Evolutionary conservation across 2,797 vertebrate genomes (phyloP), one percentile per base, ranked within the genome.

Genomic region (Enteromius thamalakanensis): DNA sequence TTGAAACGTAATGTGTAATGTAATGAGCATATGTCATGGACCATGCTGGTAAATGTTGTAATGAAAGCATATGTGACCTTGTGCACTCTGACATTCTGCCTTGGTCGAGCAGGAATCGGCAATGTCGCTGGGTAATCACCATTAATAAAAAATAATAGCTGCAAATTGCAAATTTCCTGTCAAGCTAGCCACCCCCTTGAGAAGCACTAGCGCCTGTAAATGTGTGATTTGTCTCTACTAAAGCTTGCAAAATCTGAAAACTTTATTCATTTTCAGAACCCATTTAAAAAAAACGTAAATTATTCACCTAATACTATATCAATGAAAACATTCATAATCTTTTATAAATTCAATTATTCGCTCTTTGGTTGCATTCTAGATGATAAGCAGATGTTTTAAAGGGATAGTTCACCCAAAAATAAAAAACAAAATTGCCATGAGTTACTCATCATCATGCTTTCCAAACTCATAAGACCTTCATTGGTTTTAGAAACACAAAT

Each of bases 161-260:
- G 84, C 84, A 89, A 87, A 88, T 90, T 85, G 82, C 86, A 87
- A 86, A 86, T 90, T 87, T 89, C 89, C 89, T 88, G 86, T 81
- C 85, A 82, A 76, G 34, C 40, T 53, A 76, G 81, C 49, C 55
- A 70, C 62, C 81, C 69, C 58, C 76, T 84, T 58, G 72, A 82
- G 62, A 80, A 83, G 67, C 47, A 86, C 86, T 87, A 76, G 51
- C 34, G 51, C 58, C 23, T 51, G 78, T 76, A 84, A 87, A 90
- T 79, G 75, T 84, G 53, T 69, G 3, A 67, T 84, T 85, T 81
- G 70, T 75, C 55, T 65, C 67, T n/a, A 26, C 19, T 68, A 26
- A 42, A 67, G 34, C n/a, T 32, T 51, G 45, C 15, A 15, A 40
- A 74, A 64, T 81, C 9, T 40, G 45, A 29, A 9, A 21, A 51